These are phyloP conservation scores for Eupithecia inturbata DNA, from an alignment of 2,888 invertebrate genomes.

Conservation along the genomic window DNA sequence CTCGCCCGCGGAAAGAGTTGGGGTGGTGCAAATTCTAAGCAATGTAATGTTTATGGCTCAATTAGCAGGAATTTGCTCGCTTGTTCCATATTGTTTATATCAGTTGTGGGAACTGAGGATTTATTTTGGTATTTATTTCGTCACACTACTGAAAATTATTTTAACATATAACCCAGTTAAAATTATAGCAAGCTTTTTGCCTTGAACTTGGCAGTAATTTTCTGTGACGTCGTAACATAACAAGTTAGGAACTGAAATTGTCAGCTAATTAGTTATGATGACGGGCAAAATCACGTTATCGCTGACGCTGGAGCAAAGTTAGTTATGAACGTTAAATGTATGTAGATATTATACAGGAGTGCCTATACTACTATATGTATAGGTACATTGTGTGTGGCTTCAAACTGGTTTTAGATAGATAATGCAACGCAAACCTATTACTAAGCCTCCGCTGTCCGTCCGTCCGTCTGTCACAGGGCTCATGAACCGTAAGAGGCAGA, in stretches of 20 bases:
- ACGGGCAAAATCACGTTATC: constrained; percentile 1
- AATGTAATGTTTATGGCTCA: background rate
- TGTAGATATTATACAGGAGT: background rate
- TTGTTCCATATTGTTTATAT: background rate
- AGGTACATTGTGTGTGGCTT: background rate
- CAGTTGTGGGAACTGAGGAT: background rate
- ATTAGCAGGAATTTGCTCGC: background rate
- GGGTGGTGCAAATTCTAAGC: too few species aligned
- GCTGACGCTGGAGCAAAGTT: background rate
- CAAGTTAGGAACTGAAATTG: constrained; percentile 3
- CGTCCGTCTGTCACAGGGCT: too few species aligned
- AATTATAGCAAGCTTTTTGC: background rate
- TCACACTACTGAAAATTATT: background rate
- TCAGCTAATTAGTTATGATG: constrained; percentile 11
- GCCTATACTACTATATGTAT: too few species aligned
- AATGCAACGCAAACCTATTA: too few species aligned
- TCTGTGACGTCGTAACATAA: background rate
- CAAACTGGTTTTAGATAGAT: background rate
- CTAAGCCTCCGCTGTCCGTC: too few species aligned
- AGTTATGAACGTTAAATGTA: background rate
- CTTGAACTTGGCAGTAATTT: background rate
- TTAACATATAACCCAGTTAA: background rate
- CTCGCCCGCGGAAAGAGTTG: too few species aligned
- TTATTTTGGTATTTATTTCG: background rate
- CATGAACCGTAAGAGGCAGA: too few species aligned